Evolutionary conservation across 2,113 vertebrate species (phyloP).

Genomic region (Malurus alboscapulatus): DNA sequence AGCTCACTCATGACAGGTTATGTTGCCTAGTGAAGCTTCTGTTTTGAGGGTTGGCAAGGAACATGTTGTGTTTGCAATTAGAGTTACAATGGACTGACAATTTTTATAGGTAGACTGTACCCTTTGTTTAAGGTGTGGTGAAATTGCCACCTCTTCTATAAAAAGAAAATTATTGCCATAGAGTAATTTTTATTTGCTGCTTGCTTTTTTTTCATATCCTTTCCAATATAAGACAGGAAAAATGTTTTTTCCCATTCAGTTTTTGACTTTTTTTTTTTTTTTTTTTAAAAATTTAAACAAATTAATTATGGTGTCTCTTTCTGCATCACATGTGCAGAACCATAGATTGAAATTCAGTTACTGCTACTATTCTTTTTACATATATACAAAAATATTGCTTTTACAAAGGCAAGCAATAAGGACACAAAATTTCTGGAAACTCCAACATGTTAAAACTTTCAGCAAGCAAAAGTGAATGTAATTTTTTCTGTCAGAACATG

Average conservation of each 20-base stretch:
- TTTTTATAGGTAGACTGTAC: background rate
- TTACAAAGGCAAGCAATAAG: background rate
- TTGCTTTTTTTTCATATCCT: background rate
- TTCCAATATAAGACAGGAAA: background rate
- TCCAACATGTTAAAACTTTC: background rate
- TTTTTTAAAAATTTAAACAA: background rate
- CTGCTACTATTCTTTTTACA: background rate
- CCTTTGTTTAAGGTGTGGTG: background rate
- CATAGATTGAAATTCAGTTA: background rate
- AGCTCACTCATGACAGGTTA: background rate
- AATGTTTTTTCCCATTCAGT: background rate
- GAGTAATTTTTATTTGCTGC: background rate
- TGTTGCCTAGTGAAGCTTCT: background rate
- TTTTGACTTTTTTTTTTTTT: background rate
- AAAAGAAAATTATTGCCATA: fast-evolving
- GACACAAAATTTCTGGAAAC: background rate
- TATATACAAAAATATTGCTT: background rate
- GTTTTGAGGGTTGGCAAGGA: background rate
- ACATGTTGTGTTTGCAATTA: background rate
- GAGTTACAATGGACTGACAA: background rate
- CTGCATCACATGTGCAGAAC: background rate
- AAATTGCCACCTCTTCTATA: background rate
- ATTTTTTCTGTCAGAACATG: background rate
- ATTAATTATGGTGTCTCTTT: background rate
- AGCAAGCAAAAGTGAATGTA: background rate